A percentile compares a stretch with the other conserved stretches of the same genome.
phyloP scores from a whole-genome alignment of 2,113 vertebrate species.

The Synchiropus splendidus region DNA sequence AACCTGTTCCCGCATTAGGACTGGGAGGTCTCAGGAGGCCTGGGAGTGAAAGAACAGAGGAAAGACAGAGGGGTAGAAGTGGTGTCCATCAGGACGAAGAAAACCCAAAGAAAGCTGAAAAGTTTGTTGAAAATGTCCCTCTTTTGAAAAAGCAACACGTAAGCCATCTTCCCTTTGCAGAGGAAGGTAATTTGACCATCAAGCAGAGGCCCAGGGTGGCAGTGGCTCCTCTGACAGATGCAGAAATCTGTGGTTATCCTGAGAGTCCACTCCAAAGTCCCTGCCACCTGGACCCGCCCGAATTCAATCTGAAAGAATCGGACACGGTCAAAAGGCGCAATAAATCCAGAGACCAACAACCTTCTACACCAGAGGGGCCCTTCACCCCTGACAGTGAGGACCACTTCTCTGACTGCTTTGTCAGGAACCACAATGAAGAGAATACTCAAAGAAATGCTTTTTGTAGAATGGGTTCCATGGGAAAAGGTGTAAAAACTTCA shows the following conservation, averaged over 20 bases:
- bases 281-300: slow-evolving; percentile 33
- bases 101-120: slow-evolving; percentile 76
- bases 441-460: slow-evolving; percentile 54
- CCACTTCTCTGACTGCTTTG: slow-evolving; percentile 41
- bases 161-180: slow-evolving; percentile 91
- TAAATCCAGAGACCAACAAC: slow-evolving; percentile 68
- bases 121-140: slow-evolving; percentile 33
- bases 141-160: slow-evolving; percentile 85
- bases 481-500: slow-evolving; percentile 50
- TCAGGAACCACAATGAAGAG: slow-evolving; percentile 18
- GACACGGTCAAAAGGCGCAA: slow-evolving; percentile 94
- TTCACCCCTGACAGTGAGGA: slow-evolving; percentile 62
- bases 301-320: slow-evolving; percentile 92
- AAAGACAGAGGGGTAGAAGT: background rate
- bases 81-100: background rate
- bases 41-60: slow-evolving; percentile 50
- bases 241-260: slow-evolving; percentile 2
- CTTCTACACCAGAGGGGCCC: slow-evolving; percentile 44
- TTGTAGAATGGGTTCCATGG: slow-evolving; percentile 27
- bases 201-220: slow-evolving; percentile 87
- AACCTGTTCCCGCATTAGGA: slow-evolving; percentile 32
- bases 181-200: slow-evolving; percentile 95
- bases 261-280: slow-evolving; percentile 28
- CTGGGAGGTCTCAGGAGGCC: slow-evolving; percentile 63
- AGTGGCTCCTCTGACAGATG: slow-evolving; percentile 49